These are phyloP conservation scores for Nixonia krombeini DNA, from an alignment of 1,140 invertebrate genomes.

Conservation along the genomic window DNA sequence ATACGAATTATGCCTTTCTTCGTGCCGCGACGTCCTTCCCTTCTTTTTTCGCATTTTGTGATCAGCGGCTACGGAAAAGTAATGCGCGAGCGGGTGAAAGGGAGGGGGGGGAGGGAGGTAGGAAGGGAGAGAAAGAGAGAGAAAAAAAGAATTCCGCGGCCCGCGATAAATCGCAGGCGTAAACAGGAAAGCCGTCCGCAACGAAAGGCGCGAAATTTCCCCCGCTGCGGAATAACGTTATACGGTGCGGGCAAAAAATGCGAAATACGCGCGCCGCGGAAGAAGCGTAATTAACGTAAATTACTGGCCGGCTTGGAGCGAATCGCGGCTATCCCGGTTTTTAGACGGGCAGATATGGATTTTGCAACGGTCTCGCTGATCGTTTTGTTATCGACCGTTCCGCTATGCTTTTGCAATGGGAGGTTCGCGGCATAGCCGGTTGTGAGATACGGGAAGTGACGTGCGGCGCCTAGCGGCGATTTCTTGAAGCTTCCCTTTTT, in stretches of 20 bases:
- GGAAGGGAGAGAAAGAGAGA: no score
- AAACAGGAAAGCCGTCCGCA: slow-evolving; percentile 14
- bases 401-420: no score
- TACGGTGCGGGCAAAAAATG: slow-evolving; percentile 13
- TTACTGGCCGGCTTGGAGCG: no score
- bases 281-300: slow-evolving; percentile 23
- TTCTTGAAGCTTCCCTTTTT: no score
- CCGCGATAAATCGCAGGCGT: slow-evolving; percentile 32
- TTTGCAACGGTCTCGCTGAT: no score
- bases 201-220: slow-evolving; percentile 20
- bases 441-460: no score
- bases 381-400: no score
- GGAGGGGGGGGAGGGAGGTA: no score
- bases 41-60: slow-evolving; percentile 41
- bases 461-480: no score
- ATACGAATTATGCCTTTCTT: slow-evolving; percentile 48
- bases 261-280: slow-evolving; percentile 12
- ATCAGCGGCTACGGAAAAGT: slow-evolving; percentile 29
- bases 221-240: slow-evolving; percentile 29
- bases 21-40: slow-evolving; percentile 14
- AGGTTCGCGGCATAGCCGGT: no score
- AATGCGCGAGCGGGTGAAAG: slow-evolving; percentile 1
- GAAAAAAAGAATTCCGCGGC: slow-evolving; percentile 10
- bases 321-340: no score
- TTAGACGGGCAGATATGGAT: no score